Base-by-base conservation (phyloP, 1,140 invertebrate species). In the Ceratosolen fusciceps region DNA sequence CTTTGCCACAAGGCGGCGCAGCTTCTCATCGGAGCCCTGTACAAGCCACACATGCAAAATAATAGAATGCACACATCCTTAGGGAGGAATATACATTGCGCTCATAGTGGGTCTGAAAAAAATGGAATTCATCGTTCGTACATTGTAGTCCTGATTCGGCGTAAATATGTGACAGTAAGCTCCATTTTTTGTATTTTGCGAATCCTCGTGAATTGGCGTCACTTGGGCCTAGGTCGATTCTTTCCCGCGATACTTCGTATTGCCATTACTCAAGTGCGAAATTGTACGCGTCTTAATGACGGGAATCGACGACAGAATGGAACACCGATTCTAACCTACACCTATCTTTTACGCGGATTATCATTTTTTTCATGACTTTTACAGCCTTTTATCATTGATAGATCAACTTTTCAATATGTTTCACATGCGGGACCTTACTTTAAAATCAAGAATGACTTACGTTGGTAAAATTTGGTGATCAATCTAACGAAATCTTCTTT, bases 161-260 rank as follows among this genome's bases (percentile, higher is more conserved):
- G 52, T 80, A 86, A 86, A 86, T 86, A 86, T 86, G 85, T 86
- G 83, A 86, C 84, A 84, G 85, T 86, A 78, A 85, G 85, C 84
- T 74, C 1, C 16, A 7, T 58, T 39, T 72, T 68, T 19, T 43
- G 29, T 0, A 34, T 71, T 39, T 68, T 26, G 1, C 56, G 21
- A 68, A 68, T 68, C 21, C 21, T 39, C 16, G 12, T 43, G 47
- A 16, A 52, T 10, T 54, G 52, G 12, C 54, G 8, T 56, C 19
- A 54, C 16, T 34, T 34, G 26, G 16, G 1, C 39, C 12, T 56
- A 19, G 24, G 24, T 75, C 47, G 58, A 24, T 9, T 47, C 24
- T 24, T 9, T 65, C 49, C 65, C 21, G 24, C 56, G 29, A 60
- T 2, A 47, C 39, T 74, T 47, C 37, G 10, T 34, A 52, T 62